Base-by-base conservation (phyloP, 2,888 invertebrate species). In the Scaptomyza cyrtandrae region DNA sequence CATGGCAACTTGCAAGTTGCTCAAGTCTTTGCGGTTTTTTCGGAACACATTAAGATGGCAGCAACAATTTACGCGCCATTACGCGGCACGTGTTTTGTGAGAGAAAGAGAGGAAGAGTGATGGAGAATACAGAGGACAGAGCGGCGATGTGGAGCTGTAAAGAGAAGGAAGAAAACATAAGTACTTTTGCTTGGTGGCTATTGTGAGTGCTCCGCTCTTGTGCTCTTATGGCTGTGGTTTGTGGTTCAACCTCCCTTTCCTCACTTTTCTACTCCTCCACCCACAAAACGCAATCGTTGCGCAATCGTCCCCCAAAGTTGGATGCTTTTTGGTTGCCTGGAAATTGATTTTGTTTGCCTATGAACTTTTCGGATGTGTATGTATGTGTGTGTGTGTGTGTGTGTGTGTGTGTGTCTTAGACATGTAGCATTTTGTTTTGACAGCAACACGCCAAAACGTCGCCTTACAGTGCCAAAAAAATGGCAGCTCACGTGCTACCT, bases 11-110 rank as follows among this genome's bases (percentile, higher is more conserved):
- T 24, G 48, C 55, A 52, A 33, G 35, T 9, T 41, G 44, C 48
- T 35, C 41, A 48, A 48, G 64, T 45, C 53, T 68, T 79, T 86
- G 83, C 58, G 84, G 87, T 83, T 83, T 86, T 73, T 39, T 39
- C 57, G 86, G 68, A 71, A 71, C 80, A 77, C 88, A 83, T 86
- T 88, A 80, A 80, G 80, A 86, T 75, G 84, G 84, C 81, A 78
- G 81, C 88, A 88, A 84, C 83, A 83, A 80, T 88, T 84, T 86
- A 80, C 86, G 83, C 88, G 80, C 88, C 86, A 83, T 86, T 83
- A 88, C 80, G 58, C 52, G 44, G 62, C 60, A 75, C 61, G 78
- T 75, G 78, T 62, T 54, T 39, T 52, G 44, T 45, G 24, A 33
- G 13, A 10, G n/a, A 41, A 11, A 29, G 13, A 7, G 11, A 16